Percentiles rank a stretch among this genome's conserved stretches.
Evolutionary conservation across 2,113 vertebrate species (phyloP).

Genomic region (Arizona elegans): DNA sequence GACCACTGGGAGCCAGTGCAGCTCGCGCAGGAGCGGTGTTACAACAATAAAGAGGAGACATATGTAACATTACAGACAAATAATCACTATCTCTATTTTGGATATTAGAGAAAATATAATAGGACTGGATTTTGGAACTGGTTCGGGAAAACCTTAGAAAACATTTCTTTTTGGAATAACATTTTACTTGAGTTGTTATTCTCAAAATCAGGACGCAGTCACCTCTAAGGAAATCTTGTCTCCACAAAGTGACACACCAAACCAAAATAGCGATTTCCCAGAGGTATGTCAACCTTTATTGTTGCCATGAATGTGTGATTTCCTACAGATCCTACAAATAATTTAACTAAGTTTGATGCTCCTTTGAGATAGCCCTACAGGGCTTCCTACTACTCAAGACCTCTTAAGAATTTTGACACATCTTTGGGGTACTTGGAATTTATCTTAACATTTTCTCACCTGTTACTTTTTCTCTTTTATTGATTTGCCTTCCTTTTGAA

Average conservation of each 20-base stretch:
- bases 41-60: neutral
- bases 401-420: neutral
- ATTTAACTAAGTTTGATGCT: neutral
- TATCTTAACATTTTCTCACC: neutral
- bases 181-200: neutral
- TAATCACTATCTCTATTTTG: neutral
- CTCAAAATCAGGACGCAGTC: neutral
- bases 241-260: neutral
- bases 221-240: neutral
- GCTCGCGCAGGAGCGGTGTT: too few species aligned
- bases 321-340: neutral
- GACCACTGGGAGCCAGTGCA: too few species aligned
- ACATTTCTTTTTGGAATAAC: neutral
- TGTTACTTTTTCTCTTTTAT: neutral
- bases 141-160: neutral
- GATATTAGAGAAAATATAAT: neutral
- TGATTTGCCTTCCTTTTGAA: neutral
- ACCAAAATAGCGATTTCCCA: neutral
- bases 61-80: neutral
- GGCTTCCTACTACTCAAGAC: neutral
- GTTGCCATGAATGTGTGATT: neutral
- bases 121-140: neutral
- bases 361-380: neutral
- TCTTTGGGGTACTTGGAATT: neutral
- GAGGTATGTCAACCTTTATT: neutral